phyloP scores from a whole-genome alignment of 2,113 vertebrate genomes.

The Mungos mungo region DNA sequence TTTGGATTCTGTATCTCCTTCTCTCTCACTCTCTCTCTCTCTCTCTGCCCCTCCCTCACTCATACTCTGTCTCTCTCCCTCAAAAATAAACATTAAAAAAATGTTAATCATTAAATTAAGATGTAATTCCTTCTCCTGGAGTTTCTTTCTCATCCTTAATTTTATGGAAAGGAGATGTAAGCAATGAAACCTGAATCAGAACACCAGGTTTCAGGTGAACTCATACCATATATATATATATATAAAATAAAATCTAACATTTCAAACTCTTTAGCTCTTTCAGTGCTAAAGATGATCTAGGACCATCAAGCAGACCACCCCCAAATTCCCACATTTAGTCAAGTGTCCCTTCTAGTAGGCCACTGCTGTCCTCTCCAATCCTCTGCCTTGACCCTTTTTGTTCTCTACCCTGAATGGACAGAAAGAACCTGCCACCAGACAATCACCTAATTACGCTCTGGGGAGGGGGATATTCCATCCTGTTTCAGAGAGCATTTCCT shows the following conservation, averaged over 20 bases:
- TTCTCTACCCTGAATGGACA: neutral
- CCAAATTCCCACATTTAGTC: neutral
- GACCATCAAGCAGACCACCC: neutral
- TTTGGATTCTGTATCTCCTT: too few species aligned
- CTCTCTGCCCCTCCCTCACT: too few species aligned
- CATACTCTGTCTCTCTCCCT: too few species aligned
- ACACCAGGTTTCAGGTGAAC: neutral
- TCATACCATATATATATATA: too few species aligned
- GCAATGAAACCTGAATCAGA: neutral
- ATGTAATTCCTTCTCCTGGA: neutral
- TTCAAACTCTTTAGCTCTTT: constrained; percentile 10
- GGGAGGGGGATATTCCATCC: neutral
- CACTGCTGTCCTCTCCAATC: neutral
- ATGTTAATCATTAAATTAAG: neutral
- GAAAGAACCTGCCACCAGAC: neutral
- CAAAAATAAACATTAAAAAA: too few species aligned
- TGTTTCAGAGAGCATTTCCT: neutral
- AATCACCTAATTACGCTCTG: neutral
- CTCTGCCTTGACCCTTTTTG: neutral
- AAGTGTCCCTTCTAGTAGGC: neutral
- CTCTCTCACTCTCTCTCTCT: too few species aligned
- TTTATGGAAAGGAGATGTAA: neutral
- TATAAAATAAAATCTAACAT: neutral
- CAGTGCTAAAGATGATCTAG: neutral
- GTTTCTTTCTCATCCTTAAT: neutral